Conservation (phyloP, 23 tunicate species). For the Halocynthia roretzi region DNA sequence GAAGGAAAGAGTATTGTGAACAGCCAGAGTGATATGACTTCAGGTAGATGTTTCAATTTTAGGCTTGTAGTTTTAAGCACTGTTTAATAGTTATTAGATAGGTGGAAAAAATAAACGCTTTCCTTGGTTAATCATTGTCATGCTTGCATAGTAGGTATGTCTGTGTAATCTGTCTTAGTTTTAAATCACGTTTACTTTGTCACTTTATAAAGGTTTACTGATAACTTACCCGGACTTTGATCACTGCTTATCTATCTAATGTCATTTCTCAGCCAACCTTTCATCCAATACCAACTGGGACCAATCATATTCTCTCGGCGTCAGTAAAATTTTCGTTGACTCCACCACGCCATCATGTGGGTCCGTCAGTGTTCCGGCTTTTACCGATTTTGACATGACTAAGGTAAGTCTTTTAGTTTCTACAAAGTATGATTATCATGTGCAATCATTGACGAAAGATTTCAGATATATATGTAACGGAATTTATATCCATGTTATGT, state of each 20-base stretch:
- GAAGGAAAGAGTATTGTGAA: not conserved
- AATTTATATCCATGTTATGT: too few relatives aligned
- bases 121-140: too few relatives aligned
- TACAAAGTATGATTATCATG: too few relatives aligned
- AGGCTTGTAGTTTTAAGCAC: not conserved
- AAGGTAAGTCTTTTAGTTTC: not conserved
- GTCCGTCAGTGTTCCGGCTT: not conserved
- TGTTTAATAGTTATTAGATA: slow-evolving; percentile 8
- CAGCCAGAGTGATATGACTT: not conserved
- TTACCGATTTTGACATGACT: not conserved
- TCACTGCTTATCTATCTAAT: too few relatives aligned
- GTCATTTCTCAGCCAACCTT: too few relatives aligned
- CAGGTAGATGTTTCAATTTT: not conserved
- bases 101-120: not conserved
- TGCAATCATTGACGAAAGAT: too few relatives aligned
- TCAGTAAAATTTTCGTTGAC: slow-evolving; percentile 17
- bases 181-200: too few relatives aligned
- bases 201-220: too few relatives aligned
- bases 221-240: too few relatives aligned
- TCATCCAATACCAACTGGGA: not conserved
- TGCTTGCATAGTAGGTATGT: too few relatives aligned
- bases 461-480: too few relatives aligned
- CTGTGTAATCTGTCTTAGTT: too few relatives aligned
- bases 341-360: slow-evolving; percentile 17
- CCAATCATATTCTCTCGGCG: not conserved